These are phyloP conservation scores for Erinaceus europaeus DNA, from an alignment of 2,113 vertebrate genomes.

Conservation along the genomic window DNA sequence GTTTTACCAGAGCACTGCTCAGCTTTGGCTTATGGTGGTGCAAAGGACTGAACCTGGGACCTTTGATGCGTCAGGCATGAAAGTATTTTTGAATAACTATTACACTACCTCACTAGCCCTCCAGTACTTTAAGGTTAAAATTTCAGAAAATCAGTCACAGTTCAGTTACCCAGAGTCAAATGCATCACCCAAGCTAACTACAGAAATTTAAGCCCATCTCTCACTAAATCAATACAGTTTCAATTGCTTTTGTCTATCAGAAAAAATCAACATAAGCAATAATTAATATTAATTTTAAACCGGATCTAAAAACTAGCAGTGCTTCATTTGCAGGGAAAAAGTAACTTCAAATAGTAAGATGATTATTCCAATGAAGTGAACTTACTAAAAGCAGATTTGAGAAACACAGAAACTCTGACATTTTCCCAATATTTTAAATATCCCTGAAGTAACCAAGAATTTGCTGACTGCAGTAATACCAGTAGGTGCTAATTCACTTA, in stretches of 20 bases:
- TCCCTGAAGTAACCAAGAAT: not conserved
- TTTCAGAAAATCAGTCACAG: slow-evolving; percentile 6
- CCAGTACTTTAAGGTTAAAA: not conserved
- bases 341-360: not conserved
- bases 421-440: slow-evolving; percentile 2
- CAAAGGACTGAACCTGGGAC: too few species aligned
- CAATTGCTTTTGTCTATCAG: not conserved
- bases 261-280: not conserved
- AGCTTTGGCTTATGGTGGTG: too few species aligned
- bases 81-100: too few species aligned
- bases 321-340: not conserved
- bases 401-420: not conserved
- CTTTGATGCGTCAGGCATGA: too few species aligned
- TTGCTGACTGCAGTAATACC: not conserved
- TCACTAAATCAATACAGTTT: slow-evolving; percentile 1
- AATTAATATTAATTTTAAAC: slow-evolving; percentile 24
- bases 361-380: not conserved
- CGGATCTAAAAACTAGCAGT: slow-evolving; percentile 13
- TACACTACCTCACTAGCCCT: too few species aligned
- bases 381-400: not conserved
- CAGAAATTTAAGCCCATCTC: not conserved
- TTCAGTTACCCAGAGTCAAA: not conserved
- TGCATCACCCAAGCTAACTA: not conserved
- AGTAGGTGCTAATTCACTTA: not conserved
- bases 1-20: too few species aligned